Evolutionary conservation across 2,113 vertebrate genomes (phyloP), one percentile per base, ranked within the genome.

Genomic region (Columbina picui): DNA sequence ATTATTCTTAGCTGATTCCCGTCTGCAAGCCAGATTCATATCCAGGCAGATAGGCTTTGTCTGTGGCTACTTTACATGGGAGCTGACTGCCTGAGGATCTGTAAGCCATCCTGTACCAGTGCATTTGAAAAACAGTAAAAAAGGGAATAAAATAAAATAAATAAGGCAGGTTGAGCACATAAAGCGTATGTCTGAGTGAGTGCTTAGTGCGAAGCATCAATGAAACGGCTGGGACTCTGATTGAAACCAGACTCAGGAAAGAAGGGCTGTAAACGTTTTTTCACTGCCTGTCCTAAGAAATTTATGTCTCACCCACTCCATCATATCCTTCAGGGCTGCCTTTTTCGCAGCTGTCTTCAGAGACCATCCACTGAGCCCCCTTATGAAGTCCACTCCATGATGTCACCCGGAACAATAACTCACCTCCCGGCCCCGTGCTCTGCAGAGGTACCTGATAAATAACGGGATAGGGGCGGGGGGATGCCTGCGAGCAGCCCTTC

Each of bases 291-390:
- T 98, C 98, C 97, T 97, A 96, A 98, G 98, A 98, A 98, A 98
- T 98, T 97, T 97, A 98, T 98, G 96, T 98, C 97, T 98, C 98
- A 98, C 97, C 97, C 98, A 98, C 97, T 98, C 97, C 96, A 98
- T 98, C 98, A 98, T 97, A 96, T 95, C 97, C 97, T 97, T 87
- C 82, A 97, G 97, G 97, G 94, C 96, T 96, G 97, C 92, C 89
- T 97, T 95, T 96, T 87, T 97, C 43, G 36, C 96, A 97, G 96
- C 96, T 95, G 97, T 96, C 96, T 97, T 97, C 93, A 96, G 96
- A 97, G 96, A 97, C 94, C 82, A 56, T 94, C 92, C 93, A 17
- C 89, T 74, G 90, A 96, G 94, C 85, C 84, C 87, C 93, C 90
- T 95, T 93, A 77, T 89, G 94, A 94, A 96, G 96, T 93, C 97